phyloP scores from a whole-genome alignment of 2,888 invertebrate species.

The Anoplius nigerrimus region DNA sequence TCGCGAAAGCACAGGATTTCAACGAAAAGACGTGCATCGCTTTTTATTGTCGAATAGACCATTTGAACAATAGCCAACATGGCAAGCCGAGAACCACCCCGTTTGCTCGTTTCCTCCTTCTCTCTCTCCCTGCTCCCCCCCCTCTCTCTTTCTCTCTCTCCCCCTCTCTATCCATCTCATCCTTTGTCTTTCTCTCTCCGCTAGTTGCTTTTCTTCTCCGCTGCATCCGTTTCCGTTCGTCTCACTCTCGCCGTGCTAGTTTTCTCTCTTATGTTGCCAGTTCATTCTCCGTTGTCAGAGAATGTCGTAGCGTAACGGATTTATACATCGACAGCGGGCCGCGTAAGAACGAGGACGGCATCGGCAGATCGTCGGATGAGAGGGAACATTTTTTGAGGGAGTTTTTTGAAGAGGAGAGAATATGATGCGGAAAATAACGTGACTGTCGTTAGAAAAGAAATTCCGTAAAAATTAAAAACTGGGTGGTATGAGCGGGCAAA shows the following conservation, averaged over 20 bases:
- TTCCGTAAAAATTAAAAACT: conserved; percentile 9
- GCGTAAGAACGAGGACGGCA: conserved; percentile 26
- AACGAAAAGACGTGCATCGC: conserved; percentile 65
- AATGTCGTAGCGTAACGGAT: conserved; percentile 66
- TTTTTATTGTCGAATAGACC: conserved; percentile 71
- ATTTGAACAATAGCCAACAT: conserved; percentile 74
- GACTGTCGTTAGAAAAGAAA: conserved; percentile 25
- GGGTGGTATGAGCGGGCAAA: conserved; percentile 1
- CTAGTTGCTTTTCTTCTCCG: conserved; percentile 6
- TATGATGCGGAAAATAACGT: conserved; percentile 10
- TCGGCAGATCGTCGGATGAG: too few relatives aligned
- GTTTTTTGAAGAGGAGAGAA: conserved; percentile 1
- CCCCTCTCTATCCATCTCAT: conserved; percentile 10
- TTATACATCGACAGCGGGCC: conserved; percentile 56
- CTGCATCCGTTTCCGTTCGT: conserved; percentile 11
- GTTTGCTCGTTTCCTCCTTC: conserved; percentile 18
- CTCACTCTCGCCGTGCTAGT: conserved; percentile 18
- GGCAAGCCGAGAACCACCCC: conserved; percentile 58
- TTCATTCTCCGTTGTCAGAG: conserved; percentile 35
- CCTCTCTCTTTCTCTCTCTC: conserved; percentile 15
- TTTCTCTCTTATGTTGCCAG: conserved; percentile 23
- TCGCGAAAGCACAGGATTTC: conserved; percentile 67
- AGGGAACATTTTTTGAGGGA: not conserved
- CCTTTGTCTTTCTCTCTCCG: conserved; percentile 12
- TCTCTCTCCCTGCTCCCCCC: conserved; percentile 17